Percentiles rank a stretch among this genome's conserved stretches.
phyloP scores from a whole-genome alignment of 2,888 invertebrate species.

The Erebia palarica region DNA sequence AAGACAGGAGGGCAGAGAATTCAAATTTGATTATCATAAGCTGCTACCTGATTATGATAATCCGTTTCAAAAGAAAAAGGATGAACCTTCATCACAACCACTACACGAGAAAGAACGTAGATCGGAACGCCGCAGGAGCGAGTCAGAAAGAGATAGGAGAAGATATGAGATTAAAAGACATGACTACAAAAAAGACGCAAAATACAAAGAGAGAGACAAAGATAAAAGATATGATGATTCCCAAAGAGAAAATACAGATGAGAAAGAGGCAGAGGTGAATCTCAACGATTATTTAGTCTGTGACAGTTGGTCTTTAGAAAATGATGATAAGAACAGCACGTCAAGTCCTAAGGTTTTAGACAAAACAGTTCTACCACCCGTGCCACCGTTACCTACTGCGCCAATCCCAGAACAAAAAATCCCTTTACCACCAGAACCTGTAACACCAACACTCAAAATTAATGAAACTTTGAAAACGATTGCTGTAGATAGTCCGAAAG shows the following conservation, averaged over 20 bases:
- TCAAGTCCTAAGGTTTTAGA: constrained; percentile 58
- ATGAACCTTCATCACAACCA: constrained; percentile 38
- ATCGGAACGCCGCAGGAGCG: constrained; percentile 39
- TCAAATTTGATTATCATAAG: constrained; percentile 74
- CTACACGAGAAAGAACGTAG: constrained; percentile 42
- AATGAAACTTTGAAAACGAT: constrained; percentile 42
- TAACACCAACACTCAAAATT: constrained; percentile 46
- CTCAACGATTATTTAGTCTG: constrained; percentile 73
- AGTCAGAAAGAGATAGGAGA: constrained; percentile 42
- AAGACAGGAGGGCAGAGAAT: constrained; percentile 67
- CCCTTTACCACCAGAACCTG: constrained; percentile 47
- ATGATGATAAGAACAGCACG: constrained; percentile 62
- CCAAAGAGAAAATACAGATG: constrained; percentile 42
- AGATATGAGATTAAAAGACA: constrained; percentile 45
- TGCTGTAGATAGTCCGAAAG: constrained; percentile 38
- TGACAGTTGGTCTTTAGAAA: constrained; percentile 77
- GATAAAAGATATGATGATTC: constrained; percentile 45
- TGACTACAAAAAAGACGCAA: constrained; percentile 47
- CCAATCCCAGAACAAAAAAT: constrained; percentile 42
- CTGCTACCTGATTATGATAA: constrained; percentile 72
- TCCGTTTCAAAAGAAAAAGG: constrained; percentile 66
- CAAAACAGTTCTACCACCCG: constrained; percentile 40
- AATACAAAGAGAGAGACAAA: constrained; percentile 47
- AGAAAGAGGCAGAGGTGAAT: constrained; percentile 63
- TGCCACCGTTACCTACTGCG: constrained; percentile 37